phyloP scores from a whole-genome alignment of 2,797 vertebrate species.

The Hypotaenidia philippensis region DNA sequence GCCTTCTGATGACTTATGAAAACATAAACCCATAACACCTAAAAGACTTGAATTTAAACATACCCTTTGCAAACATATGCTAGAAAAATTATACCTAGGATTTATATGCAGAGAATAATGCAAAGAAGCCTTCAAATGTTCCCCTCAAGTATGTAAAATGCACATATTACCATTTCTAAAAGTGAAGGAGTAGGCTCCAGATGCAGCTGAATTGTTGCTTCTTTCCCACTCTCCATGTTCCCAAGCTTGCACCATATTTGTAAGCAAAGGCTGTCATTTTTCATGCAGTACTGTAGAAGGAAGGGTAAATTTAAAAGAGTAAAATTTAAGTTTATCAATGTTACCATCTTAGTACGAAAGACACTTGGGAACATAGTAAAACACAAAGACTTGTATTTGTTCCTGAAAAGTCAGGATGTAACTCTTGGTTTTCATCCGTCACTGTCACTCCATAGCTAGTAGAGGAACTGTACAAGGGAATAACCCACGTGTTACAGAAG shows the following conservation, averaged over 20 bases:
- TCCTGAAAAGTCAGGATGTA: background rate
- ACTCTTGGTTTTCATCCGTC: background rate
- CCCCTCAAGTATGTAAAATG: background rate
- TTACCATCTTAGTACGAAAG: background rate
- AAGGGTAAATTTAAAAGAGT: background rate
- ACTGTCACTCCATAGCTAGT: background rate
- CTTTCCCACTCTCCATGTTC: constrained; percentile 89
- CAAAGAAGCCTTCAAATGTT: background rate
- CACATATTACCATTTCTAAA: constrained; percentile 83
- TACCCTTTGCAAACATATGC: background rate
- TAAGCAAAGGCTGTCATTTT: constrained; percentile 85
- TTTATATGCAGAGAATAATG: background rate
- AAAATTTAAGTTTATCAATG: background rate
- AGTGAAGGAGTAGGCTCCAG: constrained; percentile 88
- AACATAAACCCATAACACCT: background rate
- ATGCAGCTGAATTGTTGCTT: constrained; percentile 86
- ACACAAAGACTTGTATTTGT: background rate
- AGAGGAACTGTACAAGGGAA: background rate
- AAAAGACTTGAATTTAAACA: background rate
- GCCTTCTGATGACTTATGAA: background rate
- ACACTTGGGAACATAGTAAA: background rate
- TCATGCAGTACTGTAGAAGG: constrained; percentile 87
- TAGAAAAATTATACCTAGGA: background rate
- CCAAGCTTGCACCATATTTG: constrained; percentile 88
- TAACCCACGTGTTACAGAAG: background rate